Conservation (phyloP, 1,140 invertebrate genomes). For the Zaprionus gabonicus region DNA sequence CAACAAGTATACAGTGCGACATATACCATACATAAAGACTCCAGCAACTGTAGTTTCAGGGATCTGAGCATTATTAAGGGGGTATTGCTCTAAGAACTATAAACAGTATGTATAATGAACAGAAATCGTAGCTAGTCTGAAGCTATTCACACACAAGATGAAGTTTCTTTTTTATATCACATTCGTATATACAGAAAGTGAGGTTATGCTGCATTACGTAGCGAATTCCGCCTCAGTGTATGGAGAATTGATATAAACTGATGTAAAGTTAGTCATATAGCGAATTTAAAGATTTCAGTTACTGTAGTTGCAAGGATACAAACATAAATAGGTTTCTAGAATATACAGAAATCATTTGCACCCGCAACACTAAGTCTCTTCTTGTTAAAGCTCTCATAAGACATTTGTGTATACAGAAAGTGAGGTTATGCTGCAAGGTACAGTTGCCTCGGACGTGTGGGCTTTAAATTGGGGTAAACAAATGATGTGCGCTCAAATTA, state of each 20-base stretch:
- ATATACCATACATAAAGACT: background rate
- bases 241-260: too few species aligned
- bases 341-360: too few species aligned
- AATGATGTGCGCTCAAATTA: constrained; percentile 7
- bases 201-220: too few species aligned
- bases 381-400: background rate
- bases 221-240: too few species aligned
- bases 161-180: too few species aligned
- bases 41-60: background rate
- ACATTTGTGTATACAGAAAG: background rate
- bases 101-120: too few species aligned
- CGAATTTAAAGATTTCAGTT: background rate
- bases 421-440: constrained; percentile 4
- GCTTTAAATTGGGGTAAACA: constrained; percentile 1
- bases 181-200: too few species aligned
- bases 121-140: too few species aligned
- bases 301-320: background rate
- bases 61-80: background rate
- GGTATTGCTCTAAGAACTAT: background rate
- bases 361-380: too few species aligned
- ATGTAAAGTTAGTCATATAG: too few species aligned
- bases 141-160: too few species aligned
- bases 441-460: background rate
- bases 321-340: too few species aligned
- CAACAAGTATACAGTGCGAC: background rate